phyloP scores from a whole-genome alignment of 64 coral and sea anemone genomes.

The Stylophora pistillata region DNA sequence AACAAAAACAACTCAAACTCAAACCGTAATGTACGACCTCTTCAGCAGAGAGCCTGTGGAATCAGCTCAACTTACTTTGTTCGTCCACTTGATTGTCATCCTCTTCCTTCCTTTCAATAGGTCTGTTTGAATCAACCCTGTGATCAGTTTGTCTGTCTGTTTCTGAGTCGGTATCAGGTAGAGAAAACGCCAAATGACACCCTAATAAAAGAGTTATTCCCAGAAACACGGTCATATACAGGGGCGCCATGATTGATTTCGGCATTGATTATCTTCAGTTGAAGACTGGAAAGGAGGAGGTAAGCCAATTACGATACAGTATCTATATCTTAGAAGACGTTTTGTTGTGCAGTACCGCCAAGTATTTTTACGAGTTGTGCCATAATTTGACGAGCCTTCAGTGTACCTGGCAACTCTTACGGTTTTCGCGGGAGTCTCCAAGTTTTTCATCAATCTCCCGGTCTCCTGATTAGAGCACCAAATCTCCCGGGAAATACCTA shows the following conservation, averaged over 20 bases:
- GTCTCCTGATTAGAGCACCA: no score
- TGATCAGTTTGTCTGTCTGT: neutral
- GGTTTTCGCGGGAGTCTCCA: no score
- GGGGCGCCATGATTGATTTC: constrained; percentile 41
- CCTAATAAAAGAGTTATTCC: constrained; percentile 37
- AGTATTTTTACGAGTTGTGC: no score
- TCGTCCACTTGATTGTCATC: neutral
- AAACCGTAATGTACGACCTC: neutral
- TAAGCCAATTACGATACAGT: constrained; percentile 16
- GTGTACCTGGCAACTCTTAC: no score
- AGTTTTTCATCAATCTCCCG: no score
- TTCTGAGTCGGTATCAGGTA: neutral
- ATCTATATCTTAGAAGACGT: no score
- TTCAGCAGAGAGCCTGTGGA: neutral
- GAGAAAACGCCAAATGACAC: neutral
- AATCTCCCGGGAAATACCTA: no score
- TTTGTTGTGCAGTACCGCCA: neutral
- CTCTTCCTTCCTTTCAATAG: neutral
- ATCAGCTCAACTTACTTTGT: neutral
- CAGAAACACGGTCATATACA: neutral
- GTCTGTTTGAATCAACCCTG: neutral
- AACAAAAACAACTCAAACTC: neutral
- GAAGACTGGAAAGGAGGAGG: constrained; percentile 11
- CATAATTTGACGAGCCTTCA: no score
- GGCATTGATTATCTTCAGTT: neutral